Evolutionary conservation across 2,797 vertebrate genomes (phyloP).

Genomic region (Anabacerthia variegaticeps): DNA sequence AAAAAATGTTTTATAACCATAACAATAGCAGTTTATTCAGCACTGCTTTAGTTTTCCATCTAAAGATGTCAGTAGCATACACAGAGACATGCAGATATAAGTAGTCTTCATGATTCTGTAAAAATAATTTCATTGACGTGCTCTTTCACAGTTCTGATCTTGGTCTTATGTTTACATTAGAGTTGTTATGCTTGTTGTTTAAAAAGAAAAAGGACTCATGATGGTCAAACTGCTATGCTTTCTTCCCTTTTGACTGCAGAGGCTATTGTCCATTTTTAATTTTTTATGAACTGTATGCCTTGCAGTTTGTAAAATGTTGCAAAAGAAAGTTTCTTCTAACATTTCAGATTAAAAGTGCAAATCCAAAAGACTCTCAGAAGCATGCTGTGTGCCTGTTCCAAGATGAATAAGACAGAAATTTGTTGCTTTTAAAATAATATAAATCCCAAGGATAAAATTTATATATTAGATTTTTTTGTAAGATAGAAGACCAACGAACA

Average conservation of each 20-base stretch:
- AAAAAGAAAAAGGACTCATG: neutral
- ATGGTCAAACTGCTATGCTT: neutral
- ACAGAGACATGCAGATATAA: neutral
- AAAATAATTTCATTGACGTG: neutral
- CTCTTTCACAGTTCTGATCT: neutral
- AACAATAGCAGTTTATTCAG: neutral
- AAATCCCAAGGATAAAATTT: neutral
- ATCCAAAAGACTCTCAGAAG: neutral
- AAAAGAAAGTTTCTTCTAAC: neutral
- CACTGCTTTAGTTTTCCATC: neutral
- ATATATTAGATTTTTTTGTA: neutral
- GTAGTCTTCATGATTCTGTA: neutral
- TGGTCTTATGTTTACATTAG: neutral
- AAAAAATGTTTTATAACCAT: neutral
- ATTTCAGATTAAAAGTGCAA: neutral
- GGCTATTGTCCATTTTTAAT: neutral
- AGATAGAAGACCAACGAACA: neutral
- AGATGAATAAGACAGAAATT: neutral
- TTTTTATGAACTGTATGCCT: neutral
- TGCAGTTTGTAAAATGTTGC: neutral
- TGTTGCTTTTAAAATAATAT: neutral
- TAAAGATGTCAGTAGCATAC: neutral
- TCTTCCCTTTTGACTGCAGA: neutral
- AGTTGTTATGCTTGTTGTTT: neutral
- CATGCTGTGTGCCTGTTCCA: neutral